Conservation (phyloP, 2,797 vertebrate species). For the Cyprinodon diabolis region DNA sequence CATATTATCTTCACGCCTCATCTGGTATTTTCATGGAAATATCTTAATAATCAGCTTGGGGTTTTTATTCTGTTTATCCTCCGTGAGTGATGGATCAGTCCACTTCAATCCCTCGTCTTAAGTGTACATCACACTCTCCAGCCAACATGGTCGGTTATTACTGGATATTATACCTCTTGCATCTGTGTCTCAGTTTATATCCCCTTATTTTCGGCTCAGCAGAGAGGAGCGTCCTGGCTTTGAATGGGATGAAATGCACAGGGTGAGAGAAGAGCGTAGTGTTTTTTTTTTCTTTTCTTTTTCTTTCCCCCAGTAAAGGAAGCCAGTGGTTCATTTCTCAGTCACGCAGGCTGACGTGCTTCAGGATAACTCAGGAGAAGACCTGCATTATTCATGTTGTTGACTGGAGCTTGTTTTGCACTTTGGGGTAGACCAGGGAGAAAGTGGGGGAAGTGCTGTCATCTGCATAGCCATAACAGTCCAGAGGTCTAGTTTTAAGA, state of each 20-base stretch:
- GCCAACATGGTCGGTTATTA: constrained; percentile 20
- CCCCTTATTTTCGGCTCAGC: constrained; percentile 14
- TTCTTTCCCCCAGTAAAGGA: constrained; percentile 60
- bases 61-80: constrained; percentile 73
- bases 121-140: constrained; percentile 58
- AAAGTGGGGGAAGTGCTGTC: constrained; percentile 60
- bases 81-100: constrained; percentile 56
- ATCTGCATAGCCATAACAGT: constrained; percentile 19
- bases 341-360: constrained; percentile 70
- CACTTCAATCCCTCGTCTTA: constrained; percentile 64
- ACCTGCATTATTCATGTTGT: constrained; percentile 82
- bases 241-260: constrained; percentile 31
- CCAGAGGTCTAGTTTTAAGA: constrained; percentile 9
- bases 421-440: constrained; percentile 54
- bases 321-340: constrained; percentile 62
- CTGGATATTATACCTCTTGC: constrained; percentile 22
- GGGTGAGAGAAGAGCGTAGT: constrained; percentile 26
- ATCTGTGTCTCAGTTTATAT: constrained; percentile 4
- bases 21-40: constrained; percentile 75
- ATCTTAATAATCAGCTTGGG: constrained; percentile 78
- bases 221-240: not conserved
- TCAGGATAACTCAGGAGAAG: constrained; percentile 71
- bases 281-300: constrained; percentile 62
- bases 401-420: constrained; percentile 74
- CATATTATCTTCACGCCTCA: constrained; percentile 55